Evolutionary conservation across 2,888 invertebrate genomes (phyloP).

Genomic region (Eucriotettix oculatus): DNA sequence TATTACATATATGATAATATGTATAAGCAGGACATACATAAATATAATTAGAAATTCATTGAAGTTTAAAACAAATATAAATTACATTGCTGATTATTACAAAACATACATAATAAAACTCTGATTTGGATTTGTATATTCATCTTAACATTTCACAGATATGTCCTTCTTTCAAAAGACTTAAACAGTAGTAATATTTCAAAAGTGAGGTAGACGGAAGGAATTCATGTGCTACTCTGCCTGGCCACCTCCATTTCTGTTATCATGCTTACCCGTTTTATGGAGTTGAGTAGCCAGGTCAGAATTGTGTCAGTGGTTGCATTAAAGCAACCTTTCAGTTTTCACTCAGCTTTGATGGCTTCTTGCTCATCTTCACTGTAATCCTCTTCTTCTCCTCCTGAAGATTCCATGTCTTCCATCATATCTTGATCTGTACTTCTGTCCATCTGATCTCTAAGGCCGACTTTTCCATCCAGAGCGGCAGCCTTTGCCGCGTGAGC

Average conservation of each 20-base stretch:
- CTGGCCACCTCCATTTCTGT: neutral
- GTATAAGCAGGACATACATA: too few species aligned
- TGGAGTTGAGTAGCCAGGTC: neutral
- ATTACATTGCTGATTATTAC: too few species aligned
- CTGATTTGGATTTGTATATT: too few species aligned
- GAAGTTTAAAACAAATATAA: too few species aligned
- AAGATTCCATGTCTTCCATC: slow-evolving; percentile 34
- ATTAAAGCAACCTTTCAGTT: neutral
- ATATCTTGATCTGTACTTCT: slow-evolving; percentile 17
- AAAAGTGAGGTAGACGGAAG: slow-evolving; percentile 41
- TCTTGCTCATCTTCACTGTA: slow-evolving; percentile 32
- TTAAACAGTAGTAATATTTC: neutral
- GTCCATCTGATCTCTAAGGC: slow-evolving; percentile 7
- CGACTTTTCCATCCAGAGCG: slow-evolving; percentile 26
- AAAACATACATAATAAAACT: too few species aligned
- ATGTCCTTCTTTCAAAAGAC: neutral
- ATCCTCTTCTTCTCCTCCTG: slow-evolving; percentile 33
- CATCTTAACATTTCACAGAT: too few species aligned
- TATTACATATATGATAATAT: too few species aligned
- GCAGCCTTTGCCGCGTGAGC: slow-evolving; percentile 64
- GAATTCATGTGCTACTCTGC: slow-evolving; percentile 23
- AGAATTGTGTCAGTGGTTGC: neutral
- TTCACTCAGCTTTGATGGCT: slow-evolving; percentile 27
- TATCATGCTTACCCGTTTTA: neutral
- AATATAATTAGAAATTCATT: too few species aligned